Evolutionary conservation across 2,797 vertebrate genomes (phyloP), one percentile per base, ranked within the genome.

Genomic region (Rhinogobio ventralis): DNA sequence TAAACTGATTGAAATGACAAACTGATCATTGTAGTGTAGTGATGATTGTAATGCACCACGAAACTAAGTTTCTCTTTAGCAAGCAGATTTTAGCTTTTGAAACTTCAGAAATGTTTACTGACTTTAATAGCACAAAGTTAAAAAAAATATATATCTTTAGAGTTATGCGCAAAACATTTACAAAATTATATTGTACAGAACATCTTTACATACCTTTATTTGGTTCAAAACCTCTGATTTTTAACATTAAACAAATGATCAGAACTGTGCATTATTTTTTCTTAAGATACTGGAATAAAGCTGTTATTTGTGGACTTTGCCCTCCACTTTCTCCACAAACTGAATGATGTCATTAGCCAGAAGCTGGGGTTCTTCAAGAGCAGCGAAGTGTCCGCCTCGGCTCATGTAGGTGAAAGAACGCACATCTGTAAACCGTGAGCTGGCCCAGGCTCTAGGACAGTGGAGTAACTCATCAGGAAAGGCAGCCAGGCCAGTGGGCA

Each of bases 341-440:
- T 95, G 91, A 5, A 94, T 49, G 68, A 98, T 42, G 86, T 98
- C 95, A 33, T 93, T 75, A 51, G 96, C 96, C 7, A 98, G 87
- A 66, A 97, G 94, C 80, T 92, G 89, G 5, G 97, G 96, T 88
- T 98, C 96, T 86, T 98, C 96, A 53, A 97, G 95, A 49, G 97
- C 96, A 30, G 96, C 95, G 55, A 97, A 98, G 91, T 97, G 96
- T 3, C 96, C 97, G 2, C 97, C 97, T 9, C 79, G 88, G 23
- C 95, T 90, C 96, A 97, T 96, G 83, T 95, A 96, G 8, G 94
- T 90, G 89, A 95, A 97, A 55, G 92, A 95, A 81, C 90, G 42
- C 42, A 97, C 92, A 87, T 96, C 96, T 82, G 60, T 90, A 87
- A 89, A 96, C 28, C 64, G 85, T 0, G 79, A 45, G 72, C 92